Base-by-base conservation (phyloP, 2,113 vertebrate genomes). In the Anser cygnoides region DNA sequence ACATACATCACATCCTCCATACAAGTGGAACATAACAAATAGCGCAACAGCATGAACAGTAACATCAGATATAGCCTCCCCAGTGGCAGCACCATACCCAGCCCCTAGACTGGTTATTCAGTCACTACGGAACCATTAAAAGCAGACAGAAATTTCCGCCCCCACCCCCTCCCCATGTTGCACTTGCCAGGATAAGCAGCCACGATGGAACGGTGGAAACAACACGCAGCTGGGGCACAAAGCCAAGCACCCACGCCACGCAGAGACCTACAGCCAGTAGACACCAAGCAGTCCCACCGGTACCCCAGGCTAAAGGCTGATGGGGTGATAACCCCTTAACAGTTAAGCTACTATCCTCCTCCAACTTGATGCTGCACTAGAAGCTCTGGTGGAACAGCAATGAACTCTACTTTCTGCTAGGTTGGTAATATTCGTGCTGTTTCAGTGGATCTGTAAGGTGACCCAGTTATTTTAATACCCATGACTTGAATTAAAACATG, bases 181-280 rank as follows among this genome's bases (percentile, higher is more conserved):
- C 23, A 70, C 59, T 39, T 92, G 75, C 75, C 73, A 75, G 58
- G 35, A 87, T 50, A 78, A 66, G 89, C 58, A 84, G 29, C 78
- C 0, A 0, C 11, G 74, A 39, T 0, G 1, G 33, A 43, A 37
- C 0, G 8, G 46, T 63, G 49, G 62, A 59, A 86, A 77, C 25
- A 73, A 20, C 33, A 59, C 0, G 3, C 17, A 46, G 50, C 23
- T 23, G 25, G 20, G 33, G 39, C 90, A 63, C 37, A 84, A 74
- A 12, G 26, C 0, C 1, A 84, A 77, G 22, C 52, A 67, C 59
- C 33, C 52, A 29, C 2, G 10, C 68, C 22, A 21, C 2, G 1
- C 0, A 1, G 19, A 7, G n/a, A 79, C 17, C 55, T 77, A 41
- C 39, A 9, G 14, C 13, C 15, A 41, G 20, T 1, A 80, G 72